Evolutionary conservation across 1,140 invertebrate genomes (phyloP), one percentile per base, ranked within the genome.

Genomic region (Diabrotica undecimpunctata): DNA sequence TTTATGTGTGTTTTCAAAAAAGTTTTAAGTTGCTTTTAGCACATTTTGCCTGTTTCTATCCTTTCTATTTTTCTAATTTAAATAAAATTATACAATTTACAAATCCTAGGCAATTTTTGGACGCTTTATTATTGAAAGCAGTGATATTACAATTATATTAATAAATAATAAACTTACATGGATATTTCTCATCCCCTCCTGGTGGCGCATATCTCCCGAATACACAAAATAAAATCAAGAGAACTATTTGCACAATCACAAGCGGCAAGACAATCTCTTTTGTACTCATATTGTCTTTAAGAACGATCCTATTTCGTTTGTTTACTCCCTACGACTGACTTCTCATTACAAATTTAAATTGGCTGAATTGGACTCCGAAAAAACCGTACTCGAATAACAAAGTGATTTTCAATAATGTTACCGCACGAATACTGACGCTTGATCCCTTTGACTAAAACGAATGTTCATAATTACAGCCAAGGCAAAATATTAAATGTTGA

Each of bases 161-260:
- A 25, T 25, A 25, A 25, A 25, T 25, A 10, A 13, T 54, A 12
- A n/a, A 57, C 55, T 57, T 13, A 57, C 55, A 37, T 57, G 55
- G 55, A 57, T 57, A 57, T 57, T 57, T 57, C 6, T 46, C 55
- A 10, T 14, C 54, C 5, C 36, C 14, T 55, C 12, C 54, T 46
- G 11, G n/a, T 38, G 25, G 25, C 37, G 25, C 37, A 12, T 57
- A n/a, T n/a, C 10, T 41, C 4, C 25, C 55, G 36, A 57, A 57
- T 12, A 38, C 37, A 37, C 10, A 57, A 57, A 57, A 41, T n/a
- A 57, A 57, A 57, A 57, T 57, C 55, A 57, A 36, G 2, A 57
- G 37, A 35, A 41, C 55, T 37, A n/a, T 37, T 8, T 57, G 55
- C 55, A 38, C 9, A 6, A 13, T 4, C 6, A 38, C 36, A 5